These are phyloP conservation scores for Alviniconcha strummeri DNA, from an alignment of 2,888 invertebrate species.

Conservation along the genomic window DNA sequence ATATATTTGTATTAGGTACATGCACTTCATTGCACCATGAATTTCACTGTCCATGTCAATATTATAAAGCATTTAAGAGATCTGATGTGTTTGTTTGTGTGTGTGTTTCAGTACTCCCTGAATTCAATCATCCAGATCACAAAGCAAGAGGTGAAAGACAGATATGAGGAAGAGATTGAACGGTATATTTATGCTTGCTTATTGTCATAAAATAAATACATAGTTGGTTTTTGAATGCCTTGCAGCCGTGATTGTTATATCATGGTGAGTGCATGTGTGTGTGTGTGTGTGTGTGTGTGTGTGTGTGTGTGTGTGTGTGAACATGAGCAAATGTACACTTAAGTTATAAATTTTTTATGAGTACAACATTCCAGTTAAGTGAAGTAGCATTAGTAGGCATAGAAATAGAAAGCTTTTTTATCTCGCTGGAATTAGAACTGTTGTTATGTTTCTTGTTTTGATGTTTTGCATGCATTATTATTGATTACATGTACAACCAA, in stretches of 20 bases:
- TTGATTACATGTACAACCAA: not conserved
- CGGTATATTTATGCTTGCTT: conserved; percentile 41
- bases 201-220: not conserved
- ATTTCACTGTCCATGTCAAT: not conserved
- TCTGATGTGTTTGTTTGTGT: not conserved
- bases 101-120: conserved; percentile 52
- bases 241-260: too few species aligned
- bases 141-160: conserved; percentile 53
- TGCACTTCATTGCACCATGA: not conserved
- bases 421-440: not conserved
- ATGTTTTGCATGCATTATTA: not conserved
- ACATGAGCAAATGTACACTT: not conserved
- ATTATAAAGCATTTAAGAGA: not conserved
- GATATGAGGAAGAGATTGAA: conserved; percentile 48
- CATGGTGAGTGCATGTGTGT: not conserved
- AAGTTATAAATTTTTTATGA: not conserved
- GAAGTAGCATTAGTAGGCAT: not conserved
- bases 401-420: not conserved
- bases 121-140: conserved; percentile 54
- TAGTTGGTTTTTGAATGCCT: not conserved
- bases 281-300: not conserved
- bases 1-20: not conserved
- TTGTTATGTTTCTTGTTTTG: not conserved
- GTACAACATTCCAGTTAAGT: too few species aligned
- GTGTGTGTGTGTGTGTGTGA: not conserved